phyloP scores from a whole-genome alignment of 2,113 vertebrate genomes.

The Thunnus maccoyii region DNA sequence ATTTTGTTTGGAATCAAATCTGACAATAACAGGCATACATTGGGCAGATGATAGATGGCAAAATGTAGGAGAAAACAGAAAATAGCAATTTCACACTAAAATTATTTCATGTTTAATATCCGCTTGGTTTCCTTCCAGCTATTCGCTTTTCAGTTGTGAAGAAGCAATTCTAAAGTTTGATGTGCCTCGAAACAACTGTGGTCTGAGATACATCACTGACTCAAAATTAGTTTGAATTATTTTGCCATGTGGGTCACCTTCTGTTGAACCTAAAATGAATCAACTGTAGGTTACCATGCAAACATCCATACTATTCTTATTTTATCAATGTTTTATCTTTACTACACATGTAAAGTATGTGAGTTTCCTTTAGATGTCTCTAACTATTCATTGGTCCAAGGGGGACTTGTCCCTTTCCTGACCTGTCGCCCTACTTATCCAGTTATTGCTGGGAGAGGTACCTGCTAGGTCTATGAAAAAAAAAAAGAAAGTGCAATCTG shows the following conservation, averaged over 20 bases:
- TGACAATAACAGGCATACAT: slow-evolving; percentile 67
- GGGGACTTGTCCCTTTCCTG: neutral
- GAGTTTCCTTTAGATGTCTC: neutral
- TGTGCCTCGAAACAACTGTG: slow-evolving; percentile 54
- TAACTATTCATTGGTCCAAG: neutral
- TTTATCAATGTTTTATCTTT: neutral
- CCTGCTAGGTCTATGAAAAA: neutral
- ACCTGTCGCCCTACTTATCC: neutral
- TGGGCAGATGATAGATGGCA: slow-evolving; percentile 67
- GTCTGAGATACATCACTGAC: slow-evolving; percentile 54
- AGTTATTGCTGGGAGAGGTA: neutral
- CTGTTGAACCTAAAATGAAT: slow-evolving; percentile 11
- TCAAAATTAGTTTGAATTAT: slow-evolving; percentile 33
- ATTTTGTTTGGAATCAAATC: slow-evolving; percentile 75
- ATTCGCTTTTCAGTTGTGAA: slow-evolving; percentile 49
- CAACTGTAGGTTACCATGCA: neutral
- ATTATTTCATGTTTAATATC: slow-evolving; percentile 78
- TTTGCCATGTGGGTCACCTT: slow-evolving; percentile 30
- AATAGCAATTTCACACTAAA: slow-evolving; percentile 70
- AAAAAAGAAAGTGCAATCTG: neutral
- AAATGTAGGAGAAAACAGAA: slow-evolving; percentile 57
- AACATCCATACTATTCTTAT: neutral
- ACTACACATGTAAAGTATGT: neutral
- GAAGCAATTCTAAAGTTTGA: slow-evolving; percentile 61
- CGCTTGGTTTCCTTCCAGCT: slow-evolving; percentile 59